A percentile compares a stretch with the other conserved stretches of the same genome.
phyloP scores from a whole-genome alignment of 1,140 invertebrate species.

The Rhyzopertha dominica region DNA sequence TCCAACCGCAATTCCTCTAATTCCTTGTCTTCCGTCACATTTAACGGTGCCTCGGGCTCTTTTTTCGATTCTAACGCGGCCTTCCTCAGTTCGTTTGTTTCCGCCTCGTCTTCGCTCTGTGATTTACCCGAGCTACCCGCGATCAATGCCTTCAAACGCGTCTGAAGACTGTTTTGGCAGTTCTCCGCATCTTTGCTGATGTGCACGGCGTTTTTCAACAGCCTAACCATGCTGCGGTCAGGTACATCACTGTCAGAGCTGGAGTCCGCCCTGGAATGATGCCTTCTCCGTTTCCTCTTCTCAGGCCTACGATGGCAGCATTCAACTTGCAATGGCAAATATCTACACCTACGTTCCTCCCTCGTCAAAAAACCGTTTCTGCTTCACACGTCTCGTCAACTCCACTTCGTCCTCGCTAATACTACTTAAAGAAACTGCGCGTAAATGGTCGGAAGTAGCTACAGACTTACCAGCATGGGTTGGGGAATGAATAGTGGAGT shows the following conservation, averaged over 20 bases:
- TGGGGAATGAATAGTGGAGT: constrained; percentile 29
- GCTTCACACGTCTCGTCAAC: not conserved
- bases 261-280: no score
- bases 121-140: not conserved
- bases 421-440: constrained; percentile 41
- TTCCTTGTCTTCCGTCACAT: constrained; percentile 25
- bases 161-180: constrained; percentile 19
- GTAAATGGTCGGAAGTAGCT: constrained; percentile 35
- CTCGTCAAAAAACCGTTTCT: no score
- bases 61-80: no score
- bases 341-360: no score
- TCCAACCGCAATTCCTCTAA: constrained; percentile 37
- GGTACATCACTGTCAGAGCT: constrained; percentile 2
- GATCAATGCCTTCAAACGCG: constrained; percentile 25
- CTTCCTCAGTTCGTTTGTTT: no score
- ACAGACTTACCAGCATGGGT: constrained; percentile 36
- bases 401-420: constrained; percentile 30
- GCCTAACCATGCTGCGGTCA: constrained; percentile 17
- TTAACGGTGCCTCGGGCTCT: constrained; percentile 10
- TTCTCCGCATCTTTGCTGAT: constrained; percentile 24
- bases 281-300: no score
- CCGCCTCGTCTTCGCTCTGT: constrained; percentile 12
- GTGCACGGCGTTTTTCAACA: constrained; percentile 37
- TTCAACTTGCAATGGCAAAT: no score
- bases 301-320: no score